Base-by-base conservation (phyloP, 2,888 invertebrate species). In the Cheiracanthium punctorium region DNA sequence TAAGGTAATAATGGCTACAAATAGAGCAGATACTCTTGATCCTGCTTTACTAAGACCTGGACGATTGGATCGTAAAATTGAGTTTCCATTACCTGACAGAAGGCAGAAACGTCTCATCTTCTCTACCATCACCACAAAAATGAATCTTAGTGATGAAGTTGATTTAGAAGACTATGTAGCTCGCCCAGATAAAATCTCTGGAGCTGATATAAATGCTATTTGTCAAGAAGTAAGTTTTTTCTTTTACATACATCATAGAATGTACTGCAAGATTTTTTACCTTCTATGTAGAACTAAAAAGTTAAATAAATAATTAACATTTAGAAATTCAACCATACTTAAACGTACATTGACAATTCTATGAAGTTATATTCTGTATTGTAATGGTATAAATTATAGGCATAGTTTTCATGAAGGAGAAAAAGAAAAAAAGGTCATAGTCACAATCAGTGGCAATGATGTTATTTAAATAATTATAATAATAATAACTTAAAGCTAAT, bases 141-240 rank as follows among this genome's bases (percentile, higher is more conserved):
- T 98, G 98, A 98, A 98, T 92, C 93, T 98, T 70, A 97, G 98
- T 76, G 99, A 99, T 91, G 99, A 99, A 92, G 99, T 99, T 0
- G 99, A 99, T 92, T 93, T 99, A 76, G 99, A 99, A 91, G 99
- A 99, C 93, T 99, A 97, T 92, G 98, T 99, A 0, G 98, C 99
- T 14, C 94, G 99, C 24, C 99, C 99, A 0, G 99, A 99, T 92
- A 96, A 97, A 92, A 98, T 99, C 90, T 98, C 98, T 71, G 99
- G 99, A 30, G 99, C 99, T 29, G 99, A 99, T 91, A 99, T 99
- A 90, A 99, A 99, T 92, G 98, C 99, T 76, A 99, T 99, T 91
- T 99, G 99, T 91, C 99, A 99, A 92, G 99, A 99, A 93, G 94
- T 94, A 89, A 82, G 89, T 87, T 20, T 20, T 52, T 72, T 33